Evolutionary conservation across 2,888 invertebrate genomes (phyloP).

Genomic region (Leptodirus hochenwartii): DNA sequence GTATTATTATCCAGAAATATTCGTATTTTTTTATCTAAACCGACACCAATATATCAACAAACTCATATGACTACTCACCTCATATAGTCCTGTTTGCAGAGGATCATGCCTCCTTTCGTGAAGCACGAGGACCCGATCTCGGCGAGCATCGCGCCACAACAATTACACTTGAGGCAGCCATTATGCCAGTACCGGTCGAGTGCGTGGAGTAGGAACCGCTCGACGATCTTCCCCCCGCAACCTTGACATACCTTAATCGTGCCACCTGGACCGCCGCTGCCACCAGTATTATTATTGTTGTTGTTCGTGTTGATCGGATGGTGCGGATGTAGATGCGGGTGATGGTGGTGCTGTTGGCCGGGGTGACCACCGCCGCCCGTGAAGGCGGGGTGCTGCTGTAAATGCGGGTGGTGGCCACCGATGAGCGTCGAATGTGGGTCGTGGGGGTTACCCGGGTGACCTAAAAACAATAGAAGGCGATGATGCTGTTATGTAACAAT

Average conservation of each 20-base stretch:
- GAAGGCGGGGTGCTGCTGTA: slow-evolving; percentile 28
- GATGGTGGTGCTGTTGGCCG: slow-evolving; percentile 30
- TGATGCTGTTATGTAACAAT: neutral
- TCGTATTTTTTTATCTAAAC: too few species aligned
- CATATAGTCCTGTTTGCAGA: slow-evolving; percentile 89
- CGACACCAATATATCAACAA: slow-evolving; percentile 5
- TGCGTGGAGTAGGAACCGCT: slow-evolving; percentile 80
- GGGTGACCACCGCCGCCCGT: slow-evolving; percentile 22
- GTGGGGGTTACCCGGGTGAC: slow-evolving; percentile 21
- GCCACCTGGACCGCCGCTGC: slow-evolving; percentile 32
- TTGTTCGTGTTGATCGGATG: slow-evolving; percentile 35
- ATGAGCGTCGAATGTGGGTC: too few species aligned
- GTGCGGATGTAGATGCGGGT: slow-evolving; percentile 27
- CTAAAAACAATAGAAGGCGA: slow-evolving; percentile 14
- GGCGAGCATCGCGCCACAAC: slow-evolving; percentile 74
- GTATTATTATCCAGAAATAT: too few species aligned
- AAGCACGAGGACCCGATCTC: slow-evolving; percentile 86
- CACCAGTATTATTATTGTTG: slow-evolving; percentile 26
- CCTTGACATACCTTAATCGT: slow-evolving; percentile 70
- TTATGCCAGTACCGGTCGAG: slow-evolving; percentile 94
- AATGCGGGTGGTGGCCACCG: slow-evolving; percentile 19
- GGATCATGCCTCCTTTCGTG: slow-evolving; percentile 83
- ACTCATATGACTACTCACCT: too few species aligned
- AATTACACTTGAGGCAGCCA: slow-evolving; percentile 84
- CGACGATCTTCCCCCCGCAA: slow-evolving; percentile 81